Evolutionary conservation across 2,113 vertebrate genomes (phyloP), one percentile per base, ranked within the genome.

Genomic region (Chamaea fasciata): DNA sequence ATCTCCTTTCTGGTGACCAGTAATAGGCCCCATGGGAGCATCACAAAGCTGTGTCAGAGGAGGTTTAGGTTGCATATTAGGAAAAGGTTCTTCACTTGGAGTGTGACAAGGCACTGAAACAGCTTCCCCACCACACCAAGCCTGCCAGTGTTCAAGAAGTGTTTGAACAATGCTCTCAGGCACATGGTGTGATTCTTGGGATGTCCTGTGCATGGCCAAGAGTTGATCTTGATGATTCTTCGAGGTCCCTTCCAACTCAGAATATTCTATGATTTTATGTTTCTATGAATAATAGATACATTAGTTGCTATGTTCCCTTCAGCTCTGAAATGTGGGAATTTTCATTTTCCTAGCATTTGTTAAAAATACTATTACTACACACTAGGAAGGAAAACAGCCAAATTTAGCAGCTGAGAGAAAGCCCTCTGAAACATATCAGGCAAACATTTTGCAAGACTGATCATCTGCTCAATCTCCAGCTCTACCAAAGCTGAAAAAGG

Each of bases 391-490:
- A 88, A 94, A 86, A 55, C 35, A 55, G 73, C 28, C 73, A 75
- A 68, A 87, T 78, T 71, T 92, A 70, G 73, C 56, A 92, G 50
- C 37, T 74, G 79, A 93, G 47, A 64, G 35, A 63, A 88, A 90
- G 41, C 20, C 15, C 11, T 44, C 52, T 53, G 65, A 96, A 93
- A 92, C 0, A 0, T 63, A 76, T 28, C 41, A 75, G 47, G 70
- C n/a, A 85, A 93, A 68, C 7, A 63, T 81, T 71, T 74, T 89
- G 60, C 63, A 83, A 87, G 64, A 69, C 65, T 59, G 35, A 44
- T 80, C 56, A 87, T 73, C 53, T 89, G 74, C 37, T 89, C 62
- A 11, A 35, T 52, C 47, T 83, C 50, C 44, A 92, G 37, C 35
- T 20, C 76, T 78, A 78, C 31, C 64, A 78, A 93, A 92, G 4